A percentile compares a stretch with the other conserved stretches of the same genome.
Conservation (phyloP, 2,888 invertebrate species). For the Agrilus cyanescens region DNA sequence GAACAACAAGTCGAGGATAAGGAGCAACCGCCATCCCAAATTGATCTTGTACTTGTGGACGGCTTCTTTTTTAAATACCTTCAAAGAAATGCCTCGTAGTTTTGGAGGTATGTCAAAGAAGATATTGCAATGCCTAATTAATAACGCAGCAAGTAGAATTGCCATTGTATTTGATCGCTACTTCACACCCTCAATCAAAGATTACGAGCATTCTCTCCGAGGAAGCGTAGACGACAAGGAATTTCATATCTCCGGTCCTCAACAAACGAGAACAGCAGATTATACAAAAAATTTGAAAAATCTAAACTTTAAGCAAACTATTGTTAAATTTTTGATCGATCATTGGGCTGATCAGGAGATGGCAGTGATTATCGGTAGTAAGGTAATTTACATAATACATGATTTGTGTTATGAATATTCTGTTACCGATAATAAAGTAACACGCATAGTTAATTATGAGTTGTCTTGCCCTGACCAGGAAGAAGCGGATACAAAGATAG, state of each 20-base stretch:
- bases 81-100: conserved; percentile 10
- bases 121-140: conserved; percentile 16
- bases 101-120: conserved; percentile 19
- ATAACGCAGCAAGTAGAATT: conserved; percentile 10
- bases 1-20: conserved; percentile 15
- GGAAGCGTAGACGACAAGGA: conserved; percentile 10
- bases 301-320: conserved; percentile 15
- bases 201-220: conserved; percentile 17
- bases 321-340: conserved; percentile 21
- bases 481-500: conserved; percentile 19
- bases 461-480: conserved; percentile 14
- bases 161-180: conserved; percentile 17
- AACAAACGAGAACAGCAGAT: conserved; percentile 13
- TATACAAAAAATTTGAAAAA: conserved; percentile 13
- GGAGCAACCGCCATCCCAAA: conserved; percentile 12
- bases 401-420: conserved; percentile 14
- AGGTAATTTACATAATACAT: conserved; percentile 16
- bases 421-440: conserved; percentile 9
- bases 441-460: conserved; percentile 4
- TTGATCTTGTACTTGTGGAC: conserved; percentile 15
- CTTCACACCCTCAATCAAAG: conserved; percentile 19
- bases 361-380: conserved; percentile 17
- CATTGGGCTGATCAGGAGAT: conserved; percentile 21
- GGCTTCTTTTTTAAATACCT: conserved; percentile 1
- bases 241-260: conserved; percentile 10